A percentile compares a stretch with the other conserved stretches of the same genome.
phyloP scores from a whole-genome alignment of 2,888 invertebrate species.

The Cantharis flavilabris region DNA sequence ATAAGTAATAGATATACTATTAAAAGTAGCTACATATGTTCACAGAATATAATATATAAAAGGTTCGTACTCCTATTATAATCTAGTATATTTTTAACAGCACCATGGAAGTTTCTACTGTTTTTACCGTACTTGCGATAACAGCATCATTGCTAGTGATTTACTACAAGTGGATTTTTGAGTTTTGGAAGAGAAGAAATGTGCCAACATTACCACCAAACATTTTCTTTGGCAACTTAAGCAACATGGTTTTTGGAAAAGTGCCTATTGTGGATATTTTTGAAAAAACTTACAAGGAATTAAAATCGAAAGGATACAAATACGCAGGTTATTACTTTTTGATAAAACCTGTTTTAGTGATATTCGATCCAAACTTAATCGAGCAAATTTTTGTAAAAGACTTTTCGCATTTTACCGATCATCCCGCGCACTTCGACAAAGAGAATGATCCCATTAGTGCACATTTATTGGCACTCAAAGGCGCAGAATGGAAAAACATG shows the following conservation, averaged over 20 bases:
- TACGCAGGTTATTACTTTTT: conserved; percentile 25
- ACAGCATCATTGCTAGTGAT: not conserved
- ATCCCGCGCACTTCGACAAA: conserved; percentile 51
- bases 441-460: conserved; percentile 51
- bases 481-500: conserved; percentile 57
- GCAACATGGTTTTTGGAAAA: not conserved
- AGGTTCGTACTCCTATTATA: no score
- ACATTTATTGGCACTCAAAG: conserved; percentile 51
- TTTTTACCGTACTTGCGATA: not conserved
- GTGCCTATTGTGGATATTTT: not conserved
- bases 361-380: conserved; percentile 49
- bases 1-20: no score
- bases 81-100: no score
- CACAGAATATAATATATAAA: no score
- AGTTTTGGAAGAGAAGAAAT: not conserved
- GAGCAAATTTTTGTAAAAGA: conserved; percentile 53
- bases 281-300: not conserved
- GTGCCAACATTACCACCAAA: not conserved
- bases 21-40: no score
- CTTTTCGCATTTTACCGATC: conserved; percentile 54
- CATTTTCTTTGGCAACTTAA: not conserved
- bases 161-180: not conserved
- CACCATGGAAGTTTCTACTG: no score
- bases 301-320: conserved; percentile 9
- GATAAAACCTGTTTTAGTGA: conserved; percentile 15